A percentile compares a stretch with the other conserved stretches of the same genome.
phyloP scores from a whole-genome alignment of 92 coral and sea anemone species.

The Phenganax marumi region DNA sequence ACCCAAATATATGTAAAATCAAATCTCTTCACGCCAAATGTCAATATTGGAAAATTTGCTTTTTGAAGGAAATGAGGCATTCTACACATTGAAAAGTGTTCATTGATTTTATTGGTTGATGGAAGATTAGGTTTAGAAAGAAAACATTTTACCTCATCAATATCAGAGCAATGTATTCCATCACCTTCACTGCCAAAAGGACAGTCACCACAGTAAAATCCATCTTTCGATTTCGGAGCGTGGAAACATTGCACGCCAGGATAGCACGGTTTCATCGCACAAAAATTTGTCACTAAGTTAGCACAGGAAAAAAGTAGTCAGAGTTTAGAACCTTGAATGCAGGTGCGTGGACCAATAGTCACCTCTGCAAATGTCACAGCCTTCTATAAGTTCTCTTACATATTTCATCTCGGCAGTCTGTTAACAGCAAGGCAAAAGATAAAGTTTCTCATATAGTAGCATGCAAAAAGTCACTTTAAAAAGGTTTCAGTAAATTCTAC shows the following conservation, averaged over 20 bases:
- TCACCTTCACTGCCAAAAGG: conserved; percentile 96
- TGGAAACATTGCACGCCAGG: conserved; percentile 98
- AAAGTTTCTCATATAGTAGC: not conserved
- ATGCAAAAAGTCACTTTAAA: no score
- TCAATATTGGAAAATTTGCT: no score
- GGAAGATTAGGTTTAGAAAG: no score
- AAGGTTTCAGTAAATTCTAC: no score
- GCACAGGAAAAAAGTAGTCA: not conserved
- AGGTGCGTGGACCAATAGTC: not conserved
- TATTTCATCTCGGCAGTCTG: conserved; percentile 87
- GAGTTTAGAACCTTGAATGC: not conserved
- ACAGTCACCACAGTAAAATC: conserved; percentile 94
- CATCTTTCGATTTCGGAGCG: conserved; percentile 71
- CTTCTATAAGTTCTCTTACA: conserved; percentile 74
- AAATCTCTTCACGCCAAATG: no score
- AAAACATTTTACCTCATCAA: conserved; percentile 82
- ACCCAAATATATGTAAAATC: no score
- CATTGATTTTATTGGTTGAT: no score
- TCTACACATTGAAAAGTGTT: no score
- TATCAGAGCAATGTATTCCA: conserved; percentile 86
- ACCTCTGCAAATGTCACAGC: conserved; percentile 98
- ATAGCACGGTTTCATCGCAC: conserved; percentile 87
- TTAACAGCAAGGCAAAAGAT: not conserved
- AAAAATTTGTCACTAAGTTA: conserved; percentile 76
- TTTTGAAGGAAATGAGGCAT: no score